Evolutionary conservation across 2,888 invertebrate species (phyloP).

Genomic region (Yponomeuta evonymella): DNA sequence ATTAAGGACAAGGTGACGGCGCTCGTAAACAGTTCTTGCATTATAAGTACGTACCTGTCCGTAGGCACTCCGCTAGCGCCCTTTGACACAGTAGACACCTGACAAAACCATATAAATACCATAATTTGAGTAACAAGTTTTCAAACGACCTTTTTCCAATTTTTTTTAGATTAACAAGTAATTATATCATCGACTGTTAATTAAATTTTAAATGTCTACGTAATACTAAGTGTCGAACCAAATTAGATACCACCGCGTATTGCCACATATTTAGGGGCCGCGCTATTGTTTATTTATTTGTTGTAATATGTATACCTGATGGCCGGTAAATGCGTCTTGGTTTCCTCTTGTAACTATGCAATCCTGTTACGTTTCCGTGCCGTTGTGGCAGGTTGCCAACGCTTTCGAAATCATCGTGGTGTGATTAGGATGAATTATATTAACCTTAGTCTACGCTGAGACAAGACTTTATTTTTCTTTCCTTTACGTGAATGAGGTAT

Average conservation of each 20-base stretch:
- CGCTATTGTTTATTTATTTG: background rate
- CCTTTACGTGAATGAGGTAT: background rate
- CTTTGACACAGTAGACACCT: background rate
- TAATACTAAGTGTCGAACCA: background rate
- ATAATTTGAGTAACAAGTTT: background rate
- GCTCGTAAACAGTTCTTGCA: slow-evolving; percentile 14
- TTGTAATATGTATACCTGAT: background rate
- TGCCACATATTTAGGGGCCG: background rate
- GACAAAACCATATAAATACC: background rate
- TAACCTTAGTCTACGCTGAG: background rate
- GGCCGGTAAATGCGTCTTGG: background rate
- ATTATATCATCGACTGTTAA: background rate
- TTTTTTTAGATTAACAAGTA: no score
- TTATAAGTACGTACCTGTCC: background rate
- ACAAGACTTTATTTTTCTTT: background rate
- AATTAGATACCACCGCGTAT: background rate
- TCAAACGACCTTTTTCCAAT: no score
- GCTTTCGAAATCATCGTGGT: background rate
- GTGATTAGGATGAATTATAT: background rate
- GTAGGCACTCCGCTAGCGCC: background rate
- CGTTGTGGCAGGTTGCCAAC: background rate
- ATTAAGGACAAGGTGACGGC: slow-evolving; percentile 55
- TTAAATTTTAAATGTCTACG: background rate
- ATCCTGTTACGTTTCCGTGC: background rate
- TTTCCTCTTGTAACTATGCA: background rate